phyloP scores from a whole-genome alignment of 1,140 invertebrate species.

The Diuraphis noxia region DNA sequence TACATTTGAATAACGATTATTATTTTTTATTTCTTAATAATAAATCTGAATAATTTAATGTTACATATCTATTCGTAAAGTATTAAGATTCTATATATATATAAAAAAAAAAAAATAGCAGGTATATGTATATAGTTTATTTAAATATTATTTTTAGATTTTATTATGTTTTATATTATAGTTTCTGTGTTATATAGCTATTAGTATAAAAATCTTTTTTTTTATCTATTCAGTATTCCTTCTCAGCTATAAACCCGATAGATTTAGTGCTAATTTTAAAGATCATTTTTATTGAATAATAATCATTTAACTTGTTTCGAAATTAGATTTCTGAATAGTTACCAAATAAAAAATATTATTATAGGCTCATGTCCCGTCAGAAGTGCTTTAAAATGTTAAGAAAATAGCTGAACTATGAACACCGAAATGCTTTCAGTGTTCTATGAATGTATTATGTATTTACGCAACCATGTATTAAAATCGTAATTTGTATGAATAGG shows the following conservation, averaged over 20 bases:
- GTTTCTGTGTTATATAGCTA: not conserved
- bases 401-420: not conserved
- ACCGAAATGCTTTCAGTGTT: not conserved
- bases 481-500: not conserved
- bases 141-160: not conserved
- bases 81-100: not conserved
- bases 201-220: not conserved
- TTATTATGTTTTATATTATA: not conserved
- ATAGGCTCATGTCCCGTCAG: not conserved
- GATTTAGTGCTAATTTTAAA: not conserved
- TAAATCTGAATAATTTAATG: not conserved
- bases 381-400: not conserved
- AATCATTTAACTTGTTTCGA: not conserved
- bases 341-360: no score
- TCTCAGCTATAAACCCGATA: not conserved
- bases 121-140: no score
- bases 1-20: not conserved
- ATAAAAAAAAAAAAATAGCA: no score
- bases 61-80: not conserved
- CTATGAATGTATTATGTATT: not conserved
- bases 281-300: not conserved
- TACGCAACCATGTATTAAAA: not conserved
- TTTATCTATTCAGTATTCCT: not conserved
- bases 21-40: not conserved
- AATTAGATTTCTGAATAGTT: not conserved